Conservation (phyloP, 2,113 vertebrate species). For the Hippopotamus amphibius region DNA sequence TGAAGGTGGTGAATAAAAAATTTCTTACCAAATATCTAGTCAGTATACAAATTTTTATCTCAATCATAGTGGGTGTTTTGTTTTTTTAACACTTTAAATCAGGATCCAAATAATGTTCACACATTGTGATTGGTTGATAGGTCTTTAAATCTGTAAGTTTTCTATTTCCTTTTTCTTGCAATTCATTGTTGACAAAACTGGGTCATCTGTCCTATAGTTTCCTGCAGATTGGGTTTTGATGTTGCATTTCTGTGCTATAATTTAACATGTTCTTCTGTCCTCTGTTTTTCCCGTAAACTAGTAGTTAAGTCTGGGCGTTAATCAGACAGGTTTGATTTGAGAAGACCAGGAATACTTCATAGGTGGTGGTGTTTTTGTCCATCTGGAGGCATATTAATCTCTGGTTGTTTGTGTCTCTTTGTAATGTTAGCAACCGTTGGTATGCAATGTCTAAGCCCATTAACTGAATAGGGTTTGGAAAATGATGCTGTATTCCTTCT, state of each 20-base stretch:
- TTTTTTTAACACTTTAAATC: neutral
- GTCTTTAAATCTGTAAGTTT: neutral
- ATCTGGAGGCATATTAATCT: neutral
- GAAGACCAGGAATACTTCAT: neutral
- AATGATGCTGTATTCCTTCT: neutral
- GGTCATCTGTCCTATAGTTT: slow-evolving; percentile 4
- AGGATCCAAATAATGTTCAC: neutral
- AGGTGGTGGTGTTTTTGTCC: neutral
- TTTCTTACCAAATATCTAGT: neutral
- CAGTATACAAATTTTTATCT: neutral
- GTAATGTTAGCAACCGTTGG: neutral
- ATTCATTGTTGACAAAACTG: neutral
- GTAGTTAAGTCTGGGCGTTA: neutral
- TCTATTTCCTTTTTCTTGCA: neutral
- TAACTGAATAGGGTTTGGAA: neutral
- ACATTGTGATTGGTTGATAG: neutral
- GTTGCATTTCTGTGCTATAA: neutral
- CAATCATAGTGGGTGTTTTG: neutral
- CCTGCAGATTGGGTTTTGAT: slow-evolving; percentile 17
- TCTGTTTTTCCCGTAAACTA: neutral
- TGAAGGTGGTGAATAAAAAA: neutral
- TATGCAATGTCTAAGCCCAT: neutral
- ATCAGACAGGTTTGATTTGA: neutral
- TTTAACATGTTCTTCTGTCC: slow-evolving; percentile 2
- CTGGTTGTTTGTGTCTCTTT: neutral